Conservation (phyloP, 2,888 invertebrate species). For the Metopia argyrocephala region DNA sequence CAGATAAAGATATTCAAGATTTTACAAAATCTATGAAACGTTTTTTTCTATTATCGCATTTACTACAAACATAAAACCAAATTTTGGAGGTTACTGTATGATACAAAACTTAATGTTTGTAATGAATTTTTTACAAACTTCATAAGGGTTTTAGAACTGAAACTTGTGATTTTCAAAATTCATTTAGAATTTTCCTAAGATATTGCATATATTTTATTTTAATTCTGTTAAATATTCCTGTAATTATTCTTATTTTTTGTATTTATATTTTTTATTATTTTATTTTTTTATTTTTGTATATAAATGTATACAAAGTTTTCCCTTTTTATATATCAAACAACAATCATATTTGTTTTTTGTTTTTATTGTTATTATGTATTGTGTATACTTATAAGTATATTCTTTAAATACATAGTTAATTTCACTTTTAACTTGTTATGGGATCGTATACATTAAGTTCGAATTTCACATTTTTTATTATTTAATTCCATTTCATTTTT, state of each 20-base stretch:
- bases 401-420: slow-evolving; percentile 12
- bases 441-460: slow-evolving; percentile 60
- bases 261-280: slow-evolving; percentile 29
- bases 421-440: slow-evolving; percentile 34
- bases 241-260: slow-evolving; percentile 50
- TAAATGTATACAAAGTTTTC: slow-evolving; percentile 14
- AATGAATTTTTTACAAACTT: too few species aligned
- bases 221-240: slow-evolving; percentile 56
- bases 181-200: slow-evolving; percentile 38
- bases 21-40: too few species aligned
- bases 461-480: slow-evolving; percentile 26
- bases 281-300: slow-evolving; percentile 17
- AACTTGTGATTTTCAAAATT: neutral
- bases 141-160: neutral
- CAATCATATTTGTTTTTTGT: slow-evolving; percentile 46
- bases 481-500: neutral
- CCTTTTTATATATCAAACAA: slow-evolving; percentile 49
- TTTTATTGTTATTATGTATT: too few species aligned
- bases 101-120: too few species aligned
- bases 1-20: too few species aligned
- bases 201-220: slow-evolving; percentile 46
- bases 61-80: too few species aligned
- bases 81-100: too few species aligned
- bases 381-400: too few species aligned
- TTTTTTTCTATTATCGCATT: too few species aligned